These are phyloP conservation scores for Cygnus atratus DNA, from an alignment of 2,113 vertebrate species.

Conservation along the genomic window DNA sequence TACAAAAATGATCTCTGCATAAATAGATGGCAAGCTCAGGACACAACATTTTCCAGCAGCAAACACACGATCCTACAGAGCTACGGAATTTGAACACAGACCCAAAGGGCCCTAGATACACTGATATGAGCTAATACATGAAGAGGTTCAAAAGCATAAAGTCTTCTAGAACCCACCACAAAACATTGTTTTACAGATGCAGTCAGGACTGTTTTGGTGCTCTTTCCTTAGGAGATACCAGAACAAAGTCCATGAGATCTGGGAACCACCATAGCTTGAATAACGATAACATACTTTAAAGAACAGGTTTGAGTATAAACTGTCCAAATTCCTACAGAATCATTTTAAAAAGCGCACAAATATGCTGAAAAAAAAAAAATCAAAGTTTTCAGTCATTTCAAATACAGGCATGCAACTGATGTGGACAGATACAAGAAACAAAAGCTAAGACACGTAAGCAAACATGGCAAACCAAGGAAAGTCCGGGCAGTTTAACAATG, in stretches of 20 bases:
- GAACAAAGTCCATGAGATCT: not conserved
- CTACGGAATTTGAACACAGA: not conserved
- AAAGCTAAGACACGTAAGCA: not conserved
- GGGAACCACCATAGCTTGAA: not conserved
- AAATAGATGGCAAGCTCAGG: not conserved
- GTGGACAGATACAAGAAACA: not conserved
- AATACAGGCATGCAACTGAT: not conserved
- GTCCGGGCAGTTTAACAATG: not conserved
- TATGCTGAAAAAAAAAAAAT: not conserved
- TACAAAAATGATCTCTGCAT: not conserved
- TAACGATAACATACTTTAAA: not conserved
- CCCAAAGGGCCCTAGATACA: not conserved
- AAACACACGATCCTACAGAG: not conserved
- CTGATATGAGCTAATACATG: rapidly evolving
- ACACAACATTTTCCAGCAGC: not conserved
- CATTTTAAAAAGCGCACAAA: not conserved
- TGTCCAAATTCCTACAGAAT: not conserved
- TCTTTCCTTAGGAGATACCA: not conserved
- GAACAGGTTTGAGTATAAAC: not conserved
- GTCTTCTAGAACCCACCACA: not conserved
- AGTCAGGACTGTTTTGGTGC: not conserved
- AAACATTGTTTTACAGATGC: not conserved
- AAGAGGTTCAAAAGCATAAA: not conserved
- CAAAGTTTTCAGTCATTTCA: not conserved
- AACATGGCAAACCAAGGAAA: not conserved